phyloP scores from a whole-genome alignment of 2,797 vertebrate genomes.

The Orientallactaga sibirica region DNA sequence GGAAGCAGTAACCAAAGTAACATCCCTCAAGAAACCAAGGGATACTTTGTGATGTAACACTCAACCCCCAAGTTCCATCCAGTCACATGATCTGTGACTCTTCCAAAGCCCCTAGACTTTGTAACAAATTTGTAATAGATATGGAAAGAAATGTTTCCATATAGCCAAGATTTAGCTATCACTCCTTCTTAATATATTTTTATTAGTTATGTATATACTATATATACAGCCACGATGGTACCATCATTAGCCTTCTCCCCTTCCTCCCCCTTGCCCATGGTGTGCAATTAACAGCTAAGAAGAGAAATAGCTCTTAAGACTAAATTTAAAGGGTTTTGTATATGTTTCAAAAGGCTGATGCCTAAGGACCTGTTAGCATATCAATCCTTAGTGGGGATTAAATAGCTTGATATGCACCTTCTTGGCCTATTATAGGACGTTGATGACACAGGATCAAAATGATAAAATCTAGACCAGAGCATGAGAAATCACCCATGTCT shows the following conservation, averaged over 20 bases:
- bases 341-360: constrained; percentile 37
- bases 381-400: constrained; percentile 1
- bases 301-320: background rate
- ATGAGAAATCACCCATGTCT: constrained; percentile 31
- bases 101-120: constrained; percentile 10
- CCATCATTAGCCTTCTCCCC: too few species aligned
- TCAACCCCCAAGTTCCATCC: background rate
- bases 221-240: too few species aligned
- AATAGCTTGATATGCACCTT: background rate
- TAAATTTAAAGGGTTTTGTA: constrained; percentile 15
- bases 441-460: constrained; percentile 39
- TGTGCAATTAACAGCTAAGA: constrained; percentile 8
- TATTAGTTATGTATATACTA: too few species aligned
- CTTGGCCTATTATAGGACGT: constrained; percentile 31
- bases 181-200: background rate
- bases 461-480: constrained; percentile 29
- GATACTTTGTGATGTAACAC: constrained; percentile 26
- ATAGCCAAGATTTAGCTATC: background rate
- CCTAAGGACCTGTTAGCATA: constrained; percentile 21
- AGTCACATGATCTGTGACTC: background rate
- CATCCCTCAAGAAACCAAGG: constrained; percentile 7
- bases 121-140: constrained; percentile 45
- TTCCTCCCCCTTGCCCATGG: background rate
- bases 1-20: background rate
- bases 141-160: background rate